Evolutionary conservation across 2,888 invertebrate species (phyloP).

Genomic region (Tubiluchus corallicola): DNA sequence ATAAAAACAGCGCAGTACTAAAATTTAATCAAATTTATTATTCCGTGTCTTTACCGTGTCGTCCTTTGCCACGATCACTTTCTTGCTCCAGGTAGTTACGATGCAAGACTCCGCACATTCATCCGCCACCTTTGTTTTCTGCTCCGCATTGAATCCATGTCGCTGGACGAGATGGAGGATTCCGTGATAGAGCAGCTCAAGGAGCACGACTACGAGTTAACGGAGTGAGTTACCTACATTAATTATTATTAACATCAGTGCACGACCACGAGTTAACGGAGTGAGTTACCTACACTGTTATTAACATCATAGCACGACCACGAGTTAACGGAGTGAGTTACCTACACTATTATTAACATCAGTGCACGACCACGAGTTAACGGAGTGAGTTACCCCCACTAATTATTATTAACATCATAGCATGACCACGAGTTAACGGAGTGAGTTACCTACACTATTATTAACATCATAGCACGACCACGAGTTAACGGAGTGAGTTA

Average conservation of each 20-base stretch:
- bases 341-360: too few species aligned
- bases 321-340: neutral
- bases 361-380: too few species aligned
- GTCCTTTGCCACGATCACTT: too few species aligned
- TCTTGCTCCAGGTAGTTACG: slow-evolving; percentile 42
- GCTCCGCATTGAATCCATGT: slow-evolving; percentile 35
- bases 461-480: too few species aligned
- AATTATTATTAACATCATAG: too few species aligned
- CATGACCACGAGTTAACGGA: too few species aligned
- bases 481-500: too few species aligned
- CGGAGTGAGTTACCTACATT: slow-evolving; percentile 23
- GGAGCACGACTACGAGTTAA: slow-evolving; percentile 24
- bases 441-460: too few species aligned
- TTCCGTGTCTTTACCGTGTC: too few species aligned
- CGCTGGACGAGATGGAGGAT: slow-evolving; percentile 40
- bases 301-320: slow-evolving; percentile 16
- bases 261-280: slow-evolving; percentile 24
- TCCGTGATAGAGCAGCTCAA: slow-evolving; percentile 35
- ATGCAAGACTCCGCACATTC: slow-evolving; percentile 40
- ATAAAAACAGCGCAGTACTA: too few species aligned
- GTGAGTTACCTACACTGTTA: slow-evolving; percentile 22
- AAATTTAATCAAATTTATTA: too few species aligned
- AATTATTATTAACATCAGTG: slow-evolving; percentile 15
- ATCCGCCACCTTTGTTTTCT: slow-evolving; percentile 37
- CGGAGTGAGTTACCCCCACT: too few species aligned